phyloP scores from a whole-genome alignment of 2,888 invertebrate genomes.

The Spatulosminthurus flaviceps region DNA sequence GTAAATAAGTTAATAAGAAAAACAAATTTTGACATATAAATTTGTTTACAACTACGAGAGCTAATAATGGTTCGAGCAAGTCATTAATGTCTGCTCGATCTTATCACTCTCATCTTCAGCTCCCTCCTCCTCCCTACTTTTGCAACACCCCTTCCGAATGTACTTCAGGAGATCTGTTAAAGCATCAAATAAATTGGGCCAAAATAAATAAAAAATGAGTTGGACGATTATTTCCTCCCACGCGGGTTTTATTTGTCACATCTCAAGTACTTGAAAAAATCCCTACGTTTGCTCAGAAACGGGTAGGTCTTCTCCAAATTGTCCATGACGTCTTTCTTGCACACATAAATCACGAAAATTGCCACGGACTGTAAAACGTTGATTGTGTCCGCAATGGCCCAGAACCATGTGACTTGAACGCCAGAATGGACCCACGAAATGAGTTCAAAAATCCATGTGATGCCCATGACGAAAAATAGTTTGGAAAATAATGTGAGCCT shows the following conservation, averaged over 20 bases:
- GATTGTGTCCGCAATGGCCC: constrained; percentile 55
- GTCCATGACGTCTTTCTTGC: constrained; percentile 57
- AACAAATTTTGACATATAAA: too few species aligned
- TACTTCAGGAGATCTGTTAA: neutral
- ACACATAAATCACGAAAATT: constrained; percentile 60
- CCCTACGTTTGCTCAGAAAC: constrained; percentile 5
- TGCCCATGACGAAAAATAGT: constrained; percentile 57
- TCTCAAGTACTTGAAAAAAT: neutral
- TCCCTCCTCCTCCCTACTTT: neutral
- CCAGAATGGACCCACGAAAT: constrained; percentile 55
- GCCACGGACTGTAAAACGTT: constrained; percentile 59
- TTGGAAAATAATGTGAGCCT: constrained; percentile 56
- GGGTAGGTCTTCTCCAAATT: constrained; percentile 57
- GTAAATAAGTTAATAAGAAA: too few species aligned
- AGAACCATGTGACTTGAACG: constrained; percentile 49
- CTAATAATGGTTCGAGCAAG: neutral
- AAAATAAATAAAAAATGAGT: neutral
- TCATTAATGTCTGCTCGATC: neutral
- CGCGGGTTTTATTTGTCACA: neutral
- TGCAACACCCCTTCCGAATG: neutral
- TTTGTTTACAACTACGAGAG: too few species aligned
- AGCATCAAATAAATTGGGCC: neutral
- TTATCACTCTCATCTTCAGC: neutral
- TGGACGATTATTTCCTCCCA: neutral
- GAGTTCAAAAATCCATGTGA: constrained; percentile 60